phyloP scores from a whole-genome alignment of 2,113 vertebrate genomes.

The Chauna torquata region DNA sequence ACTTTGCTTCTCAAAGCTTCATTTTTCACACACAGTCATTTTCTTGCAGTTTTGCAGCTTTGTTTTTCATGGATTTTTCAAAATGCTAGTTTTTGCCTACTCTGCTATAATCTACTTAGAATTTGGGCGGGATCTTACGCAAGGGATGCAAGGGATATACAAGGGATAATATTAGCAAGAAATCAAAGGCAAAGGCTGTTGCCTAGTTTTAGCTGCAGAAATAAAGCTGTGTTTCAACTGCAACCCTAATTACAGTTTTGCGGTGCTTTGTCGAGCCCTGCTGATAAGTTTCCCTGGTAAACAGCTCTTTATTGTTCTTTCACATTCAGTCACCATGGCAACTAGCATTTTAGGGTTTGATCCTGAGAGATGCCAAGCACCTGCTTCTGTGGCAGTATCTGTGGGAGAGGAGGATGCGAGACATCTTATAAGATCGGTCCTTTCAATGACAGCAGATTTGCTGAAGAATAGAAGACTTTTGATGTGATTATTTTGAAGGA shows the following conservation, averaged over 20 bases:
- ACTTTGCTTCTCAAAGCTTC: background rate
- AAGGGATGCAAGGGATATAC: background rate
- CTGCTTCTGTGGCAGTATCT: slow-evolving; percentile 50
- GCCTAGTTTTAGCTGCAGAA: slow-evolving; percentile 34
- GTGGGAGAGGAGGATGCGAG: background rate
- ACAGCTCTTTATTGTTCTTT: slow-evolving; percentile 71
- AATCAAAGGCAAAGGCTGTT: slow-evolving; percentile 48
- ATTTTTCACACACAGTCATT: background rate
- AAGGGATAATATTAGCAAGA: slow-evolving; percentile 31
- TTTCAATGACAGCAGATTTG: background rate
- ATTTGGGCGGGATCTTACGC: background rate
- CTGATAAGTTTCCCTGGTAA: slow-evolving; percentile 69
- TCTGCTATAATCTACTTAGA: slow-evolving; percentile 15
- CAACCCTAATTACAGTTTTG: slow-evolving; percentile 68
- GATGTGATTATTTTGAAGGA: background rate
- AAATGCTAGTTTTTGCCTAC: slow-evolving; percentile 55
- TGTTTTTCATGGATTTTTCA: slow-evolving; percentile 34
- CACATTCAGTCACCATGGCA: slow-evolving; percentile 67
- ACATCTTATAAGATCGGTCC: slow-evolving; percentile 1
- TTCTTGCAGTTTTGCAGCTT: slow-evolving; percentile 5
- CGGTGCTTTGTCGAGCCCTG: slow-evolving; percentile 54
- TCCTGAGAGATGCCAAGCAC: slow-evolving; percentile 64
- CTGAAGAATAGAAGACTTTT: background rate
- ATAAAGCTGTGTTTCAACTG: slow-evolving; percentile 38
- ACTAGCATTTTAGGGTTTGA: slow-evolving; percentile 65